These are phyloP conservation scores for Proales similis DNA, from an alignment of 1,140 invertebrate genomes.

Conservation along the genomic window DNA sequence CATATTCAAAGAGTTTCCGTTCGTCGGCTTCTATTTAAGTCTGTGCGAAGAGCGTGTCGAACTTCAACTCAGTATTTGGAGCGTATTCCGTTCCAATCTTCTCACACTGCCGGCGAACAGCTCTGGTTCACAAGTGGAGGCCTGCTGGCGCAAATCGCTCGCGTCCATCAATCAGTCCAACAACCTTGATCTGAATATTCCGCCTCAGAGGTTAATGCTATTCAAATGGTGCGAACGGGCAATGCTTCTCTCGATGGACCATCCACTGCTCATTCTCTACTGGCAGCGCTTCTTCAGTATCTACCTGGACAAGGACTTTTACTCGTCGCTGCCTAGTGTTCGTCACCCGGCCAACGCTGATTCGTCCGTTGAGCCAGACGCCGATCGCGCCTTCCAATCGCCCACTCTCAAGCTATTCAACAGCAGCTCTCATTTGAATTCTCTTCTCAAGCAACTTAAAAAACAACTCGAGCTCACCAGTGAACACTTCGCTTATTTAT, in stretches of 20 bases:
- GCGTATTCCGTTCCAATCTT: slow-evolving; percentile 7
- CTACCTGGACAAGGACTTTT: slow-evolving; percentile 59
- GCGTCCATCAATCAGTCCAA: background rate
- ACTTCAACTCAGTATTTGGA: slow-evolving; percentile 16
- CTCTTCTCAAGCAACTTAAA: slow-evolving; percentile 66
- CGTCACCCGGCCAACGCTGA: background rate
- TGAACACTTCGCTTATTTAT: slow-evolving; percentile 55
- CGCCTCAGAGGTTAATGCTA: slow-evolving; percentile 22
- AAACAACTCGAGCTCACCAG: slow-evolving; percentile 62
- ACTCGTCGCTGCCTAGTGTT: background rate
- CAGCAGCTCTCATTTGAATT: slow-evolving; percentile 48
- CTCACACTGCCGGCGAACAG: background rate
- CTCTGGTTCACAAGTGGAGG: slow-evolving; percentile 16
- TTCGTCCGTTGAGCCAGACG: background rate
- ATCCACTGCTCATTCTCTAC: slow-evolving; percentile 65
- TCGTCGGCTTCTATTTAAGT: slow-evolving; percentile 28
- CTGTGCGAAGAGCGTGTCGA: slow-evolving; percentile 29
- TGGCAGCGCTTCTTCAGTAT: slow-evolving; percentile 74
- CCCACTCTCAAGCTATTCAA: slow-evolving; percentile 33
- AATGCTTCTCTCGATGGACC: slow-evolving; percentile 63
- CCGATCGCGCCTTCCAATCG: background rate
- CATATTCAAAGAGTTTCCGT: slow-evolving; percentile 31
- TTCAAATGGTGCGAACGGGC: slow-evolving; percentile 65
- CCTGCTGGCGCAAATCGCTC: slow-evolving; percentile 10
- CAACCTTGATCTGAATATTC: slow-evolving; percentile 8